Evolutionary conservation across 2,888 invertebrate genomes (phyloP), one percentile per base, ranked within the genome.

Genomic region (Drosophila mayaguana): DNA sequence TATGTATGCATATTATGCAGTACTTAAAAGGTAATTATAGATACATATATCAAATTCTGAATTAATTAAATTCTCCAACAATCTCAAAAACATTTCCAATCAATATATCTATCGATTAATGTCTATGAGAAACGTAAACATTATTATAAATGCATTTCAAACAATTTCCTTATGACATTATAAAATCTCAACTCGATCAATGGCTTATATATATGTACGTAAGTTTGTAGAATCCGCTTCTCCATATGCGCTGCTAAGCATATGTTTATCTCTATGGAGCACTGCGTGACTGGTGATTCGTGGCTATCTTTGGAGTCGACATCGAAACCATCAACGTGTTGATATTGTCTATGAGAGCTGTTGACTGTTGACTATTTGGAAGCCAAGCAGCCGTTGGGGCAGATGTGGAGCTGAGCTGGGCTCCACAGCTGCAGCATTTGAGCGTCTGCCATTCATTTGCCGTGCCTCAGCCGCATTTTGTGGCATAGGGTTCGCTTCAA

Each of bases 361-460:
- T 45, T 45, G 67, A 36, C 40, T 40, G 40, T 50, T 40, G 67
- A 20, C 40, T 40, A 25, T 32, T 50, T 50, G 20, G 22, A 28
- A 36, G 22, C 32, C 60, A 51, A 57, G 61, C 75, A 68, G 63
- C 63, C 20, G 22, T 22, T 53, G 53, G 20, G 53, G 50, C 50
- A 53, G 53, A 53, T 53, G 36, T 16, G 32, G 22, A 16, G 36
- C 53, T 38, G 22, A 11, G 36, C 53, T 22, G 36, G 20, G 36
- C 53, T 38, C 53, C 53, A 38, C 53, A 53, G 53, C 53, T 53
- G 53, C 53, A 53, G 38, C 53, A 53, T 38, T 38, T 53, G 53
- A 57, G 57, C 59, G 42, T 53, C 53, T 48, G 38, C 51, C 42
- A 68, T 68, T 57, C 68, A 68, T 68, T 68, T 53, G 42, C 22